A percentile compares a stretch with the other conserved stretches of the same genome.
These are phyloP conservation scores for Saturnia pavonia DNA, from an alignment of 2,888 invertebrate species.

Conservation along the genomic window DNA sequence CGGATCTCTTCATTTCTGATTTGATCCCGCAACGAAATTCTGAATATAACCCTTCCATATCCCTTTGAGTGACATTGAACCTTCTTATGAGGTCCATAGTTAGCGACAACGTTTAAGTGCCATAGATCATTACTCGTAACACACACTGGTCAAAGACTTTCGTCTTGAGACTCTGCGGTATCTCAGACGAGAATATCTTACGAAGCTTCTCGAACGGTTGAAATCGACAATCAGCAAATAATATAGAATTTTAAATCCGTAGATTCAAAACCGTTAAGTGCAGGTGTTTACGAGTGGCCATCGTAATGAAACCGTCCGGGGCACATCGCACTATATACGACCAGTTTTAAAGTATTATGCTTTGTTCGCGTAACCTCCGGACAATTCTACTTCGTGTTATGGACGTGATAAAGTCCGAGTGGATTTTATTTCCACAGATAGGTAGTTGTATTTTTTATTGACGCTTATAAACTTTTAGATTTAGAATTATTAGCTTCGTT, in stretches of 20 bases:
- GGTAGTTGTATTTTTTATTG: background rate
- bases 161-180: no score
- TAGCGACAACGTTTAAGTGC: no score
- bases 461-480: background rate
- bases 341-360: constrained; percentile 8
- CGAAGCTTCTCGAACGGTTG: no score
- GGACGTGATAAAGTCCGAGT: background rate
- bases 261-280: constrained; percentile 8
- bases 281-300: constrained; percentile 8
- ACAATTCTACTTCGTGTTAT: constrained; percentile 2
- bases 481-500: background rate
- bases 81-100: no score
- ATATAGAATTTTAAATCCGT: constrained; percentile 3
- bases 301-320: background rate
- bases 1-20: no score
- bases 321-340: constrained; percentile 3
- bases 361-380: constrained; percentile 8
- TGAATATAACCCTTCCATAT: no score
- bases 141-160: no score
- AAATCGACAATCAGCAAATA: no score
- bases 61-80: no score
- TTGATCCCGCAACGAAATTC: no score
- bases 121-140: no score
- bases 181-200: no score
- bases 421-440: background rate